Evolutionary conservation across 2,797 vertebrate species (phyloP).

Genomic region (Bufotes viridis): DNA sequence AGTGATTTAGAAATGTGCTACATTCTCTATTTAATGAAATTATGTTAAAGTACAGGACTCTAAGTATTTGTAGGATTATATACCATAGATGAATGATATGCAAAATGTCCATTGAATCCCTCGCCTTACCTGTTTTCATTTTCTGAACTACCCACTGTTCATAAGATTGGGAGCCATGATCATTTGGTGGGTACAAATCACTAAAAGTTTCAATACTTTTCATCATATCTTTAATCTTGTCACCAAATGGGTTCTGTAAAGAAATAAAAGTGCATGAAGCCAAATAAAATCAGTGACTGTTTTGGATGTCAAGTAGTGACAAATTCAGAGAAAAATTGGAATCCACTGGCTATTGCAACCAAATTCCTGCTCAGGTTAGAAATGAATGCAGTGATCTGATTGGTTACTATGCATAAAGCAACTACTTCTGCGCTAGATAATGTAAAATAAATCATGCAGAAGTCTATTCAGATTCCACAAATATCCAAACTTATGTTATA

Average conservation of each 20-base stretch:
- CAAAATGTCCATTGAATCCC: neutral
- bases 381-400: too few relatives aligned
- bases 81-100: neutral
- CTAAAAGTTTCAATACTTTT: conserved; percentile 84
- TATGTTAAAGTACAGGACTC: too few relatives aligned
- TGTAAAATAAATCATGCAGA: too few relatives aligned
- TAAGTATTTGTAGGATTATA: too few relatives aligned
- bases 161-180: conserved; percentile 90
- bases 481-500: too few relatives aligned
- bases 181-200: conserved; percentile 77
- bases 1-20: too few relatives aligned
- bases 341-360: neutral
- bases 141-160: conserved; percentile 91
- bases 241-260: conserved; percentile 92
- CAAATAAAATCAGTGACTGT: too few relatives aligned
- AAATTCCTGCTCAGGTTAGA: neutral
- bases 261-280: neutral
- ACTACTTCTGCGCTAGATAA: too few relatives aligned
- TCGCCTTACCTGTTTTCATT: conserved; percentile 81
- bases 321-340: neutral
- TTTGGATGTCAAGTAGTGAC: neutral
- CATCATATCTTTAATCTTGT: conserved; percentile 89
- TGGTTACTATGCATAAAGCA: too few relatives aligned
- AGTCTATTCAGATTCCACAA: too few relatives aligned
- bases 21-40: too few relatives aligned